These are phyloP conservation scores for Bubo scandiacus DNA, from an alignment of 2,113 vertebrate genomes.

Conservation along the genomic window DNA sequence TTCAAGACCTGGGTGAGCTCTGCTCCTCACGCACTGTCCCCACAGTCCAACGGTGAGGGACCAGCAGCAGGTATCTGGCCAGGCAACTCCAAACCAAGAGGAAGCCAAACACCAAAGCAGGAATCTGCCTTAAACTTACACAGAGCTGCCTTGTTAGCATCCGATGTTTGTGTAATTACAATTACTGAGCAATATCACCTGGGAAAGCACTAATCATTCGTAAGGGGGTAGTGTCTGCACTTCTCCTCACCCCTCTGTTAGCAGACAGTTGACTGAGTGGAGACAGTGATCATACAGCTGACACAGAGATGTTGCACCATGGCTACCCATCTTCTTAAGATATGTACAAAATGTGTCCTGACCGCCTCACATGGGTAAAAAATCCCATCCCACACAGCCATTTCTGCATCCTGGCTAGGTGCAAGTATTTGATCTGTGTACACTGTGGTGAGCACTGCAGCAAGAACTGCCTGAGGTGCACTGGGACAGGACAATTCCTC, in stretches of 20 bases:
- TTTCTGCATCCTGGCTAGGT: rapidly evolving
- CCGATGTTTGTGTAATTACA: neutral
- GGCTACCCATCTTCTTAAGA: neutral
- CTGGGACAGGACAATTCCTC: too few species aligned
- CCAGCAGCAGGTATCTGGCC: rapidly evolving
- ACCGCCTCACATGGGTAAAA: neutral
- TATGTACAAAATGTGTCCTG: rapidly evolving
- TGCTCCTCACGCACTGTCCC: neutral
- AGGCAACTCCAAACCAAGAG: neutral
- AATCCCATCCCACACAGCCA: rapidly evolving
- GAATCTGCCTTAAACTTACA: neutral
- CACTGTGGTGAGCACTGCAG: neutral
- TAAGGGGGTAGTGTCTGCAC: neutral
- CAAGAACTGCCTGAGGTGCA: rapidly evolving
- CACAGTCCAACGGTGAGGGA: neutral
- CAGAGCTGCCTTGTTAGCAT: neutral
- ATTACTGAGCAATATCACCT: neutral
- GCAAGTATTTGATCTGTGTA: neutral
- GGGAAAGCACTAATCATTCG: neutral
- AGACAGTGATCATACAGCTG: rapidly evolving
- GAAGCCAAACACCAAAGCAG: neutral
- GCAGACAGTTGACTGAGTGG: neutral
- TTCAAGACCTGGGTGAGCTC: neutral
- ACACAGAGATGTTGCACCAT: neutral
- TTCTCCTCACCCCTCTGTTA: neutral